Evolutionary conservation across 2,797 vertebrate genomes (phyloP).

Genomic region (Miichthys miiuy): DNA sequence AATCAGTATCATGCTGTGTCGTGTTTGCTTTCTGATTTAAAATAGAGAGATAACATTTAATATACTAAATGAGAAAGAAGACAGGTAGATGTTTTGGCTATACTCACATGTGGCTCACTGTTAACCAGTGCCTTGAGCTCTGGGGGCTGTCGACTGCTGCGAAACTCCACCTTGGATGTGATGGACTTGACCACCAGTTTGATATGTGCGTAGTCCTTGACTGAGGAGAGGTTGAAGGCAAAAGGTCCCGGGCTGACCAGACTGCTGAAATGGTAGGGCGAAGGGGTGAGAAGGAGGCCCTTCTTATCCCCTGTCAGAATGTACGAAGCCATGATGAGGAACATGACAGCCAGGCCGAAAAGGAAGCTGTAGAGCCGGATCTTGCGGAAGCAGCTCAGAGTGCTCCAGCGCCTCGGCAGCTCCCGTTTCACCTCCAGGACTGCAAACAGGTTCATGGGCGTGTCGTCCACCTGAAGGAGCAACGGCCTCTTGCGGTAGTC

Average conservation of each 20-base stretch:
- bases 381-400: conserved; percentile 82
- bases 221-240: conserved; percentile 86
- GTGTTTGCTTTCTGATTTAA: conserved; percentile 33
- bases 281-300: conserved; percentile 87
- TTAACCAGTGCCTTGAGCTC: conserved; percentile 86
- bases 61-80: neutral
- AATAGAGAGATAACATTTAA: conserved; percentile 40
- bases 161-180: conserved; percentile 88
- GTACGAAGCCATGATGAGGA: conserved; percentile 93
- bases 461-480: conserved; percentile 83
- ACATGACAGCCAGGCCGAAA: conserved; percentile 89
- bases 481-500: conserved; percentile 79
- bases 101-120: conserved; percentile 92
- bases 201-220: conserved; percentile 88
- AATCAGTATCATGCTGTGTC: conserved; percentile 50
- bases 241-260: conserved; percentile 85
- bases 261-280: conserved; percentile 88
- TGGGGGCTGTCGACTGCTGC: conserved; percentile 84
- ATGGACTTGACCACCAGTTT: conserved; percentile 89
- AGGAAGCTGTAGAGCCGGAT: conserved; percentile 90
- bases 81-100: neutral
- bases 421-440: conserved; percentile 90
- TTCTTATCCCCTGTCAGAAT: conserved; percentile 91
- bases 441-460: conserved; percentile 90
- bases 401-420: conserved; percentile 77